These are phyloP conservation scores for Halcyon leucocephala DNA, from an alignment of 2,797 vertebrate species.

Conservation along the genomic window DNA sequence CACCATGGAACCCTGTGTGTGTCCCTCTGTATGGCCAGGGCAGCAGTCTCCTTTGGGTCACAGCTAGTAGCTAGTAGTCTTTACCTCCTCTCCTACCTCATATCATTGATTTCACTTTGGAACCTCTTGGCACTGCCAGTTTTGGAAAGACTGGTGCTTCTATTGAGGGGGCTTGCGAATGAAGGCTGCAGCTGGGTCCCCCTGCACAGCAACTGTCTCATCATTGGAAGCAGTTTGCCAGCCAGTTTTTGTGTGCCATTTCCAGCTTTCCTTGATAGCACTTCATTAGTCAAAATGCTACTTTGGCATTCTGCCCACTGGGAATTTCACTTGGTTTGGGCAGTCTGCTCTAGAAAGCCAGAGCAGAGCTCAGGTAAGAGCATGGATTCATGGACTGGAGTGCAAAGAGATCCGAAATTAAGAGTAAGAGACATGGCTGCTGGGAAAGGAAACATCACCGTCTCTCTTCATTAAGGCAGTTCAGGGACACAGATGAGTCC, in stretches of 20 bases:
- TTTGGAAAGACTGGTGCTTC: not conserved
- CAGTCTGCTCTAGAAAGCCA: conserved; percentile 19
- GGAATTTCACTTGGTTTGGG: conserved; percentile 36
- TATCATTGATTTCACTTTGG: not conserved
- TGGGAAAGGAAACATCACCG: not conserved
- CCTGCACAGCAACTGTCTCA: conserved; percentile 38
- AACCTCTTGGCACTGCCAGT: not conserved
- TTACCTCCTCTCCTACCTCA: not conserved
- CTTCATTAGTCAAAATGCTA: conserved; percentile 72
- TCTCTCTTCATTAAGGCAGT: not conserved
- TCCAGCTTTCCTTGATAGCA: conserved; percentile 69
- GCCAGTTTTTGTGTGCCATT: conserved; percentile 64
- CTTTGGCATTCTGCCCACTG: conserved; percentile 63
- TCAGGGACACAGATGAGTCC: not conserved
- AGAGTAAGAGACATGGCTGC: not conserved
- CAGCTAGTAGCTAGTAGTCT: not conserved
- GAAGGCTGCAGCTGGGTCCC: conserved; percentile 41
- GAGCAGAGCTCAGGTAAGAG: conserved; percentile 10
- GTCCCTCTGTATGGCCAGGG: not conserved
- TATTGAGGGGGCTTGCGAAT: not conserved
- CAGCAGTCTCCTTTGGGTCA: not conserved
- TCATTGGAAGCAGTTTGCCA: conserved; percentile 57
- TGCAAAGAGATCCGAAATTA: not conserved
- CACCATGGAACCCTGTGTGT: not conserved
- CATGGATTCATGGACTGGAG: not conserved